Evolutionary conservation across 2,113 vertebrate species (phyloP), one percentile per base, ranked within the genome.

Genomic region (Labeo rohita): DNA sequence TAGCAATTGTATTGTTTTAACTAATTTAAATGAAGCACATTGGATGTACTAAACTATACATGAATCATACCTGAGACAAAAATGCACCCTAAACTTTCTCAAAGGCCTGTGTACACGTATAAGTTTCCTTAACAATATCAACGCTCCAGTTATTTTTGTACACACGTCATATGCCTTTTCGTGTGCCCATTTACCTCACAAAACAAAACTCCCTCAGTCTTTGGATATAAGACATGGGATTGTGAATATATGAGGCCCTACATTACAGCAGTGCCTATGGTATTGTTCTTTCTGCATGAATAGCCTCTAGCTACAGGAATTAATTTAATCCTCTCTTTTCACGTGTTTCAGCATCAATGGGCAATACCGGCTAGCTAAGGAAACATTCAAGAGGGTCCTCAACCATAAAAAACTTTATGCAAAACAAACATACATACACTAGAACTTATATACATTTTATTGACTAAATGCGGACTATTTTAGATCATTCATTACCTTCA

Each of bases 281-380:
- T 91, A 92, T 92, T 93, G 88, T 90, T 92, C 83, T 93, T 94
- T 93, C 92, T 93, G 91, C 91, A 92, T 94, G 93, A 94, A 91
- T 93, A 76, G 89, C 85, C 84, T 88, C 87, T 74, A 59, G 73
- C 82, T 84, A 73, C 72, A 54, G 85, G 72, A 91, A 88, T 91
- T 89, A 86, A 86, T 93, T 86, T 93, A 93, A 94, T 93, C 91
- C 89, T 86, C 36, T 83, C 85, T 89, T 91, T 93, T 93, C 90
- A 92, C 89, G 89, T 90, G 90, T 88, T 91, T 88, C 92, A 90
- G 88, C 88, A 89, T 89, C 86, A 89, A 82, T 83, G 88, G 81
- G n/a, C 84, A 79, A 87, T 84, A 66, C 84, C 86, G 75, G 61
- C 34, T 52, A 83, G 84, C 63, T 86, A 88, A 77, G 73, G 65